These are phyloP conservation scores for Periparus ater DNA, from an alignment of 2,797 vertebrate species.

Conservation along the genomic window DNA sequence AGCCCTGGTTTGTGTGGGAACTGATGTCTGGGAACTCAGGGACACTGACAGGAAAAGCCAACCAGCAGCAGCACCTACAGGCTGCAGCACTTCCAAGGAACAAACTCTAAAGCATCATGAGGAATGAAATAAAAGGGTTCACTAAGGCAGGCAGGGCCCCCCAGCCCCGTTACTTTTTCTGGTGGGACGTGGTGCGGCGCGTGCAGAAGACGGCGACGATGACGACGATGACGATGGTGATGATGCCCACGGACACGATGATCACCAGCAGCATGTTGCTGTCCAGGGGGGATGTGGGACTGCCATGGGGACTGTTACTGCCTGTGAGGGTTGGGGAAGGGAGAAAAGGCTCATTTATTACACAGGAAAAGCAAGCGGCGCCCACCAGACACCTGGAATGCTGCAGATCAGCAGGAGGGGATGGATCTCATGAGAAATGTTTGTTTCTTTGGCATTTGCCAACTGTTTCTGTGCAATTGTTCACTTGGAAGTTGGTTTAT, in stretches of 20 bases:
- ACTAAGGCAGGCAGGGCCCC: neutral
- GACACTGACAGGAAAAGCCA: neutral
- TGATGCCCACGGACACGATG: constrained; percentile 91
- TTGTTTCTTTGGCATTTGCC: neutral
- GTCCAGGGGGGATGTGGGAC: constrained; percentile 81
- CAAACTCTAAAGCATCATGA: neutral
- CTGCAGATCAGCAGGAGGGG: neutral
- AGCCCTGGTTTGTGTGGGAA: neutral
- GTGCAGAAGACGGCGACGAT: constrained; percentile 95
- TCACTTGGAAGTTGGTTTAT: neutral
- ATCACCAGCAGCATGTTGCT: constrained; percentile 91
- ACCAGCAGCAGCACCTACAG: neutral
- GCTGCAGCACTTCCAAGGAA: neutral
- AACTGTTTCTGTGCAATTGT: neutral
- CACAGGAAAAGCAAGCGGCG: neutral
- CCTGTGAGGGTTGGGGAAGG: constrained; percentile 65
- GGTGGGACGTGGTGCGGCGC: constrained; percentile 90
- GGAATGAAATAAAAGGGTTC: rapidly evolving
- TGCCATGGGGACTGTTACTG: constrained; percentile 86
- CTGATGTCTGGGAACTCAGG: neutral
- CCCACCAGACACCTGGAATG: neutral
- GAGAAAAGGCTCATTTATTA: neutral
- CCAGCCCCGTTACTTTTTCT: constrained; percentile 89
- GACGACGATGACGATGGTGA: constrained; percentile 93
- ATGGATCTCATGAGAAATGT: neutral